Evolutionary conservation across 1,140 invertebrate genomes (phyloP).

Genomic region (Portunus trituberculatus): DNA sequence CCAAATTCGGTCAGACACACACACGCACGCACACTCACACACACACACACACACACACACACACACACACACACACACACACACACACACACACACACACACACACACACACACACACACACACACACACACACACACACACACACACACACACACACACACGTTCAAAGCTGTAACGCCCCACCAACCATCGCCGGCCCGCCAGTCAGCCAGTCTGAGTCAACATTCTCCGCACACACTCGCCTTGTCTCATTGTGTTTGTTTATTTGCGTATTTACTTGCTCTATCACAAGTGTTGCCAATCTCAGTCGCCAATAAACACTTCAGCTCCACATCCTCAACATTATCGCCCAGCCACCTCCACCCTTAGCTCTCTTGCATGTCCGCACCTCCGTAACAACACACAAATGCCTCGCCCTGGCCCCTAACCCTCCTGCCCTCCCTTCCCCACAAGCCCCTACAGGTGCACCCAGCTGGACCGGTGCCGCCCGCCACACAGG

Average conservation of each 20-base stretch:
- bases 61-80: background rate
- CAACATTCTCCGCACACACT: slow-evolving; percentile 24
- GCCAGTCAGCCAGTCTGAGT: too few relatives aligned
- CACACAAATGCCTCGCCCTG: background rate
- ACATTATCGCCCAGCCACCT: background rate
- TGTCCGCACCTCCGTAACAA: background rate
- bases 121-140: background rate
- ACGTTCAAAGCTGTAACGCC: too few relatives aligned
- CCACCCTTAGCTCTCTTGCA: background rate
- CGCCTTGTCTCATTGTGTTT: slow-evolving; percentile 22
- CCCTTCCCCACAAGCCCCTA: background rate
- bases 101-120: background rate
- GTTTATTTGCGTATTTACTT: slow-evolving; percentile 15
- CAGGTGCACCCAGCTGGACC: slow-evolving; percentile 32
- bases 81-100: background rate
- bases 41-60: slow-evolving; percentile 34
- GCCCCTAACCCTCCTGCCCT: background rate
- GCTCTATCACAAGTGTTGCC: slow-evolving; percentile 17
- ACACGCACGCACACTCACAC: slow-evolving; percentile 20
- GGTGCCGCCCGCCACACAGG: background rate
- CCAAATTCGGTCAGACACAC: background rate
- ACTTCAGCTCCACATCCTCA: background rate
- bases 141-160: too few relatives aligned
- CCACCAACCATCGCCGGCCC: too few relatives aligned
- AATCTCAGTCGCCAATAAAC: slow-evolving; percentile 12